Base-by-base conservation (phyloP, 1,140 invertebrate genomes). In the Cylas formicarius region DNA sequence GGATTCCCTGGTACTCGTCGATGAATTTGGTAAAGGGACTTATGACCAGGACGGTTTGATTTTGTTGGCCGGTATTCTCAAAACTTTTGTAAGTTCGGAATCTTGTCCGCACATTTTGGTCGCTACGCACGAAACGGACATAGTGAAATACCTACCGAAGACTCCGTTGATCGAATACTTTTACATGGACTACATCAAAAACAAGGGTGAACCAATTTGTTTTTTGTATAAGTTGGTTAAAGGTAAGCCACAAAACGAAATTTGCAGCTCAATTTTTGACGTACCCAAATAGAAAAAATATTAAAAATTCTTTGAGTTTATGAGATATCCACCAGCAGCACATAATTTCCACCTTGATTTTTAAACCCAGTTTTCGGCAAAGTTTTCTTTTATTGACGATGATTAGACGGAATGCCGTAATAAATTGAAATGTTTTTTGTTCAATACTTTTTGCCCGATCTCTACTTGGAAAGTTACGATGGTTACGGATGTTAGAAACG, bases 21-120 rank as follows among this genome's bases (percentile, higher is more conserved):
- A 96, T 68, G 91, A 95, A 68, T 92, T 94, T 72, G 91, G 91
- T 1, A 86, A 86, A 69, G 87, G 88, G 46, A 95, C 92, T 8
- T 72, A 81, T 2, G 78, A 81, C 55, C 65, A 74, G 1, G 86
- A 90, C 68, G 87, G 87, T 0, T 57, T 82, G 22, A 70, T 81
- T 5, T 63, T 93, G 20, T 63, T 91, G 2, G 69, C 75, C 5
- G 74, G 81, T 2, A 72, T 75, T 23, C 52, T 91, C 2, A 73
- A 73, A 43, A 67, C 80, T 57, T 82, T 87, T 65, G 57, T 82
- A 4, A 65, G 72, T 37, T 69, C 57, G 2, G 28, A 60, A 1
- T 35, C 70, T 9, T 84, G 80, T 61, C 88, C 88, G 4, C 83
- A 87, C 58, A 61, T 89, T 0, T 71, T 90, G 23, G 67, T 84